phyloP scores from a whole-genome alignment of 37 sponge, comb jelly and placozoan species.

The Hexactinellida sp. region DNA sequence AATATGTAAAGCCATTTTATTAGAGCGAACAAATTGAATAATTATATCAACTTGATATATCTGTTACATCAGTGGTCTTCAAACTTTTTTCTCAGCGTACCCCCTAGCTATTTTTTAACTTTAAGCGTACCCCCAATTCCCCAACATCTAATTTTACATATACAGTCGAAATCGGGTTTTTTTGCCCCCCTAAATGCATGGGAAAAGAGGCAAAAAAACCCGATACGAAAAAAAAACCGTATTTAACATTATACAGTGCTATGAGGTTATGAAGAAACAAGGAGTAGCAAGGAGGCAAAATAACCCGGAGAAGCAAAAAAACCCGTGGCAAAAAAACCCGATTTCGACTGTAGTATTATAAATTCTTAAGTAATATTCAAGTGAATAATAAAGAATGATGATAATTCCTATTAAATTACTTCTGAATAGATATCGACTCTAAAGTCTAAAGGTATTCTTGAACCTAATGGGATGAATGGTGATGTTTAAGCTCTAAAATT shows the following conservation, averaged over 20 bases:
- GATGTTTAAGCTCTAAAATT: neutral
- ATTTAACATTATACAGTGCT: too few relatives aligned
- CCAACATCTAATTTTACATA: neutral
- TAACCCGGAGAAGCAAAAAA: too few relatives aligned
- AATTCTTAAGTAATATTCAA: neutral
- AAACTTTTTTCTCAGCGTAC: neutral
- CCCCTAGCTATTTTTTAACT: neutral
- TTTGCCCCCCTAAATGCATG: too few relatives aligned
- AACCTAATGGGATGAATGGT: neutral
- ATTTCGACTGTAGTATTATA: too few relatives aligned
- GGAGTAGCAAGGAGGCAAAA: too few relatives aligned
- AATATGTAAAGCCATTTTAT: neutral
- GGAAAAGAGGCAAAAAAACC: too few relatives aligned
- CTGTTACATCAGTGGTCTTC: neutral
- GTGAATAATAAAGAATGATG: neutral
- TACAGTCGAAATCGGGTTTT: too few relatives aligned
- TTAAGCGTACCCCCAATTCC: neutral
- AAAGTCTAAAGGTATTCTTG: neutral
- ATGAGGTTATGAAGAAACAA: too few relatives aligned
- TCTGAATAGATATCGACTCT: neutral
- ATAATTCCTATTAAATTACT: neutral
- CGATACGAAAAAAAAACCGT: too few relatives aligned
- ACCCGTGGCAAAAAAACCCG: too few relatives aligned
- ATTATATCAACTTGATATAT: too few relatives aligned
- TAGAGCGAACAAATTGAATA: neutral